Evolutionary conservation across 2,888 invertebrate genomes (phyloP).

Genomic region (Bruchidius siliquastri): DNA sequence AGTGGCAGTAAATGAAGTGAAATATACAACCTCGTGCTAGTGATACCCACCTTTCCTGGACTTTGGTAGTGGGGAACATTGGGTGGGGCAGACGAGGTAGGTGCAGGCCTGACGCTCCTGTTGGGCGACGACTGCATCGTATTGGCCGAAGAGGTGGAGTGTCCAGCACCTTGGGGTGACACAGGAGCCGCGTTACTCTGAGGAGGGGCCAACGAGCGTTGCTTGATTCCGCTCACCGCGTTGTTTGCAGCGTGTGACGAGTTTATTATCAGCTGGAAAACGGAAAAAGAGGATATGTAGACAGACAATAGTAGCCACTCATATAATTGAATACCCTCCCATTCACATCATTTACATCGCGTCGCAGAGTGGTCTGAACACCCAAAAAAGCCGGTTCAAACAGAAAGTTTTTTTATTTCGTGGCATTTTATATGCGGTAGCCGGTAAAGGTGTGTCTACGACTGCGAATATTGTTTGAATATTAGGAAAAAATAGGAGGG

Average conservation of each 20-base stretch:
- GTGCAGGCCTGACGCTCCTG: conserved; percentile 36
- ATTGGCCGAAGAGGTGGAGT: conserved; percentile 11
- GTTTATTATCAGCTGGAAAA: background rate
- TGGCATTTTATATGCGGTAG: too few relatives aligned
- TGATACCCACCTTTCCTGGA: conserved; percentile 12
- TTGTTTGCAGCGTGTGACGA: conserved; percentile 5
- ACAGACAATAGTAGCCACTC: too few relatives aligned
- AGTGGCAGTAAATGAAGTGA: too few relatives aligned
- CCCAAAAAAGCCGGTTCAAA: too few relatives aligned
- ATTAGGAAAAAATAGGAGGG: too few relatives aligned
- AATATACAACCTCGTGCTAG: background rate
- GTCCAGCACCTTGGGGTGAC: conserved; percentile 33
- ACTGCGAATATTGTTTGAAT: too few relatives aligned
- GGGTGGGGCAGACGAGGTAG: conserved; percentile 46
- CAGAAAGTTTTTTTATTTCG: too few relatives aligned
- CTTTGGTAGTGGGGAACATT: conserved; percentile 42
- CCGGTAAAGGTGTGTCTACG: too few relatives aligned
- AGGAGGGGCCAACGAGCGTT: conserved; percentile 21
- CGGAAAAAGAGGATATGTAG: too few relatives aligned
- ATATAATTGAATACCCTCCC: too few relatives aligned
- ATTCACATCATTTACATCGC: too few relatives aligned
- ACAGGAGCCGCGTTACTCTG: conserved; percentile 32
- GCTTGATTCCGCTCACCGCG: conserved; percentile 3
- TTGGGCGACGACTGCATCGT: conserved; percentile 37
- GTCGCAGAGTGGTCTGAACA: too few relatives aligned